Evolutionary conservation across 2,113 vertebrate species (phyloP).

Genomic region (Callionymus lyra): DNA sequence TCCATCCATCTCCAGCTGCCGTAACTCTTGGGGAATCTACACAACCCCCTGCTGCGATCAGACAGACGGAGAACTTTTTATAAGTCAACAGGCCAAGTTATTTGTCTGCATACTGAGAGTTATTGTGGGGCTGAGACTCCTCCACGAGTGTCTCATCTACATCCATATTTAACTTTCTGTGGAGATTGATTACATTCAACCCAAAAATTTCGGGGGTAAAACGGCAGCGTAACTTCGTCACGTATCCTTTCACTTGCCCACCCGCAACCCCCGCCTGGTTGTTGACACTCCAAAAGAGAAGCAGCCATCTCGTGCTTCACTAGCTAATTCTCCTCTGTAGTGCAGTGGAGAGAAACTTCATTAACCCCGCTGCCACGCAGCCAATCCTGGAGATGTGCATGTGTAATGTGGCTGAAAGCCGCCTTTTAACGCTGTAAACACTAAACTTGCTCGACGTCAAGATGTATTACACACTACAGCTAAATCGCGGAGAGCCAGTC

Average conservation of each 20-base stretch:
- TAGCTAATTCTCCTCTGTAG: slow-evolving; percentile 61
- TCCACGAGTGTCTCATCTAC: slow-evolving; percentile 1
- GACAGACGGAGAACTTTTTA: slow-evolving; percentile 30
- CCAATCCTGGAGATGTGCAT: slow-evolving; percentile 60
- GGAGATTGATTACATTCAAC: slow-evolving; percentile 25
- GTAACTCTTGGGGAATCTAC: slow-evolving; percentile 19
- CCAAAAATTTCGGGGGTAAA: slow-evolving; percentile 26
- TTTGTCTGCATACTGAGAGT: slow-evolving; percentile 22
- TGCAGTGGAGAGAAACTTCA: slow-evolving; percentile 65
- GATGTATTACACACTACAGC: slow-evolving; percentile 55
- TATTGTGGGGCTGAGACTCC: background rate
- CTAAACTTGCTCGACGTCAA: slow-evolving; percentile 53
- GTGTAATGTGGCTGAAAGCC: slow-evolving; percentile 73
- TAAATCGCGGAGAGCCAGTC: slow-evolving; percentile 45
- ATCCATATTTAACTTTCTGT: slow-evolving; percentile 11
- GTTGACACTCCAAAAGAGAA: slow-evolving; percentile 56
- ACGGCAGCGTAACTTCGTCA: slow-evolving; percentile 17
- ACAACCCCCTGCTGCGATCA: slow-evolving; percentile 52
- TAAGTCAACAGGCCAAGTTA: slow-evolving; percentile 24
- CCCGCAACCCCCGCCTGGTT: slow-evolving; percentile 37
- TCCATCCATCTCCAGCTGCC: slow-evolving; percentile 35
- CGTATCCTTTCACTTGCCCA: too few species aligned
- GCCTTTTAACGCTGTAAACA: slow-evolving; percentile 66
- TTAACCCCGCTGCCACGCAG: slow-evolving; percentile 67
- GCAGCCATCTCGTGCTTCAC: slow-evolving; percentile 55